Evolutionary conservation across 1,140 invertebrate species (phyloP).

Genomic region (Drosophila rhopaloa): DNA sequence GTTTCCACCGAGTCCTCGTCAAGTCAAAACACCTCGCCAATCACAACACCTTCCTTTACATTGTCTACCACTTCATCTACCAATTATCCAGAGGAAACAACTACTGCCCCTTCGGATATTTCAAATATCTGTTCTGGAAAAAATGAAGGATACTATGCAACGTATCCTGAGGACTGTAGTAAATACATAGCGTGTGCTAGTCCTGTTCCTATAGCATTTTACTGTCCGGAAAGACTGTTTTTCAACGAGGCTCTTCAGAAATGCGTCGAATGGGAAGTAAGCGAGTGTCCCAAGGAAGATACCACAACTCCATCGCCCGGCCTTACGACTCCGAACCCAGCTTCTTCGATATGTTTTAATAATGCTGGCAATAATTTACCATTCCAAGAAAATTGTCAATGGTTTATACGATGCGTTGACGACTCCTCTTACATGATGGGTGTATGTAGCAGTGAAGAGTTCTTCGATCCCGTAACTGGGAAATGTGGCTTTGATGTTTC

Average conservation of each 20-base stretch:
- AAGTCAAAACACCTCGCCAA: neutral
- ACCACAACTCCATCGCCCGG: slow-evolving; percentile 25
- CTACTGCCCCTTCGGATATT: slow-evolving; percentile 2
- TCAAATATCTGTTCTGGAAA: slow-evolving; percentile 33
- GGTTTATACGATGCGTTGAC: slow-evolving; percentile 49
- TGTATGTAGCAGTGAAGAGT: slow-evolving; percentile 45
- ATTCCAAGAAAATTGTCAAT: slow-evolving; percentile 53
- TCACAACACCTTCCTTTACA: slow-evolving; percentile 9
- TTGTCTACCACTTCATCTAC: neutral
- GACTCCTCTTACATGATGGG: slow-evolving; percentile 65
- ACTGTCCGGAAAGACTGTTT: slow-evolving; percentile 49
- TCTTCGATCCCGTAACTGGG: slow-evolving; percentile 53
- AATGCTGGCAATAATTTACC: slow-evolving; percentile 25
- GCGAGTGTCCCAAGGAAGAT: slow-evolving; percentile 37
- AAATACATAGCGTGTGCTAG: slow-evolving; percentile 62
- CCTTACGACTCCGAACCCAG: slow-evolving; percentile 21
- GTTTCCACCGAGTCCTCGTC: slow-evolving; percentile 4
- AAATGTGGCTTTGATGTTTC: slow-evolving; percentile 42
- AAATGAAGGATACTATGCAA: slow-evolving; percentile 34
- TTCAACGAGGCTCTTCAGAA: slow-evolving; percentile 50
- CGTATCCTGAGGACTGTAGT: slow-evolving; percentile 64
- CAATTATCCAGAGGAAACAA: slow-evolving; percentile 1
- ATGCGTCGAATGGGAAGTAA: slow-evolving; percentile 51
- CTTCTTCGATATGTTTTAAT: slow-evolving; percentile 29
- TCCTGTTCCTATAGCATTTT: slow-evolving; percentile 68